phyloP scores from a whole-genome alignment of 2,113 vertebrate species.

The Oxyura jamaicensis region DNA sequence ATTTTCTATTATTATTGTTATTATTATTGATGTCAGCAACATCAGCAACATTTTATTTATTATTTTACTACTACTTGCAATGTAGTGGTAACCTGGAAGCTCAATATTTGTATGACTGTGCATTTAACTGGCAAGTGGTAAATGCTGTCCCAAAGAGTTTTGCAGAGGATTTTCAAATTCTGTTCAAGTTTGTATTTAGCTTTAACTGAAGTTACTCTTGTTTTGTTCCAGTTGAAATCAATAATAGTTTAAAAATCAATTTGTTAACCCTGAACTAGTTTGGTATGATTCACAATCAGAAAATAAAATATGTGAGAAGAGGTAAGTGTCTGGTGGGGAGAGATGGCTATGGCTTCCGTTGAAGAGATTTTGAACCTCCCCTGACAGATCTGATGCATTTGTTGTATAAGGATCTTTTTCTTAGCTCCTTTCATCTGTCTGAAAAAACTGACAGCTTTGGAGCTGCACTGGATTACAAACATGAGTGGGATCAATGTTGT shows the following conservation, averaged over 20 bases:
- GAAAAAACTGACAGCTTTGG: background rate
- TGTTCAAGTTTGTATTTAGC: background rate
- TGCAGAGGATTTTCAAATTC: background rate
- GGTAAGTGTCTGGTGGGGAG: background rate
- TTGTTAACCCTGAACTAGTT: background rate
- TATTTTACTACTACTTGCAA: background rate
- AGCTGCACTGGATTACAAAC: background rate
- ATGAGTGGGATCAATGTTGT: background rate
- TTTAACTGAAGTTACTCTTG: background rate
- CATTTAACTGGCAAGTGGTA: background rate
- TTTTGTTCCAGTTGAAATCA: background rate
- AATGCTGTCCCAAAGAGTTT: background rate
- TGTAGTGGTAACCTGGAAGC: background rate
- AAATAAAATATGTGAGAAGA: background rate
- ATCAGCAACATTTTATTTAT: background rate
- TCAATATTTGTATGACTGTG: background rate
- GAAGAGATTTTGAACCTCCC: background rate
- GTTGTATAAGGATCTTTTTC: background rate
- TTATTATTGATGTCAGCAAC: background rate
- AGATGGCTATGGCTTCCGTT: background rate
- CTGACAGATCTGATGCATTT: background rate
- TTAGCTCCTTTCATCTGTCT: background rate
- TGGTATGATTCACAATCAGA: background rate
- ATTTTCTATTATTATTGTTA: background rate
- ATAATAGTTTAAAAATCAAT: background rate